These are phyloP conservation scores for Poeciliopsis paucimaculata DNA, from an alignment of 2,797 vertebrate genomes.

Conservation along the genomic window DNA sequence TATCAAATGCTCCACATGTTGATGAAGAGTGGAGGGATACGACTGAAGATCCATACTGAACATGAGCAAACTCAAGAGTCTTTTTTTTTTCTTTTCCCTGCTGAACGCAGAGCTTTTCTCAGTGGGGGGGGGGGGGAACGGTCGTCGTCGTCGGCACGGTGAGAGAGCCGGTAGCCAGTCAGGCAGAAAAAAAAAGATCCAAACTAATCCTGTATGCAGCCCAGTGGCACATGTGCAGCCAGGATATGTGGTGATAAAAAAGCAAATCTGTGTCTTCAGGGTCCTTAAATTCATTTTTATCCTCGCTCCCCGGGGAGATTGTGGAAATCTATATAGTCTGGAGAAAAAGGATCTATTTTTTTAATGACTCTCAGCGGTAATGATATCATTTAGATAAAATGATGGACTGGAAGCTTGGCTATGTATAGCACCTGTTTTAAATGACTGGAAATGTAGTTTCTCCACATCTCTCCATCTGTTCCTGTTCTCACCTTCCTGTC, in stretches of 20 bases:
- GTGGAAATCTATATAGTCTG: slow-evolving; percentile 55
- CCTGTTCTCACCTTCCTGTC: slow-evolving; percentile 77
- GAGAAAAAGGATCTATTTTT: slow-evolving; percentile 43
- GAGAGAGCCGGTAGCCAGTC: slow-evolving; percentile 63
- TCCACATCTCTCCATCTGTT: slow-evolving; percentile 80
- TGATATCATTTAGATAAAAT: slow-evolving; percentile 66
- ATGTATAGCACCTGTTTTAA: slow-evolving; percentile 73
- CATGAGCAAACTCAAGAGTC: slow-evolving; percentile 10
- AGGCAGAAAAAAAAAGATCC: slow-evolving; percentile 76
- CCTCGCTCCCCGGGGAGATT: slow-evolving; percentile 47
- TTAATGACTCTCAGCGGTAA: slow-evolving; percentile 69
- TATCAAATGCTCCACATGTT: slow-evolving; percentile 26
- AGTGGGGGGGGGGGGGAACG: slow-evolving; percentile 55
- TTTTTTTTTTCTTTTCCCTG: neutral
- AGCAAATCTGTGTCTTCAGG: slow-evolving; percentile 70
- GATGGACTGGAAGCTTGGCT: slow-evolving; percentile 61
- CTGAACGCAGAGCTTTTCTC: slow-evolving; percentile 54
- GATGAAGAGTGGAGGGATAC: slow-evolving; percentile 48
- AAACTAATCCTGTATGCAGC: slow-evolving; percentile 69
- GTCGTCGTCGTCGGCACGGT: slow-evolving; percentile 61
- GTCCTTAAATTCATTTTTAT: slow-evolving; percentile 70
- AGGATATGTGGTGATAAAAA: slow-evolving; percentile 64
- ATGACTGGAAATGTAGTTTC: slow-evolving; percentile 61
- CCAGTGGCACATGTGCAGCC: slow-evolving; percentile 67
- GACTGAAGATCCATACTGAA: slow-evolving; percentile 27